Evolutionary conservation across 1,140 invertebrate genomes (phyloP), one percentile per base, ranked within the genome.

Genomic region (Ceratitis capitata): DNA sequence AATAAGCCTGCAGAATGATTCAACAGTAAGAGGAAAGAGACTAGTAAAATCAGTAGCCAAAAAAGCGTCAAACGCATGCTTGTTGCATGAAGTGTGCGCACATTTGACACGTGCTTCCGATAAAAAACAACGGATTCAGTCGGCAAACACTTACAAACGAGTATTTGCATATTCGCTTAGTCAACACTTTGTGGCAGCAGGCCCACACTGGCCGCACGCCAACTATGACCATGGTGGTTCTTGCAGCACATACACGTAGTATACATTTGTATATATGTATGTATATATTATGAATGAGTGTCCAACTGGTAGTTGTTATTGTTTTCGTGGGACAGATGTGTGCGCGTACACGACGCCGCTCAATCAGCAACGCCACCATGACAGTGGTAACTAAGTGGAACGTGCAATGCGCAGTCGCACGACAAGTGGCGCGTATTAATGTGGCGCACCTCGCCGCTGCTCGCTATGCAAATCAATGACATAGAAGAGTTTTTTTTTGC

Each of bases 91-190:
- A 49, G 45, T 83, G 47, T 83, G 82, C 82, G 49, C 82, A n/a
- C n/a, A 69, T 74, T 64, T 85, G 85, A 85, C 85, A 85, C 85
- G 85, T 85, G 85, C 85, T 85, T 85, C 85, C 85, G 85, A 85
- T 64, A 83, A 83, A 85, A 29, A 83, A 85, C 64, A 85, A 82
- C 84, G 74, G 51, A 83, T 56, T 85, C 26, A 29, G n/a, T n/a
- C n/a, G n/a, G 9, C 19, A 42, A 16, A 42, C 35, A 58, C 42
- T 7, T 32, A 26, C 45, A 32, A 2, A 45, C 39, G 29, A 16
- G 35, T 4, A 61, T 64, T 84, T 61, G 84, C 53, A 64, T 61
- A 64, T 45, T 29, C 19, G 82, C 47, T 51, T 83, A 51, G 49
- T 83, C 26, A 83, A 83, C 49, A 51, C 82, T 51, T 78, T 51